Base-by-base conservation (phyloP, 2,888 invertebrate genomes). In the Ypsolopha sequella region DNA sequence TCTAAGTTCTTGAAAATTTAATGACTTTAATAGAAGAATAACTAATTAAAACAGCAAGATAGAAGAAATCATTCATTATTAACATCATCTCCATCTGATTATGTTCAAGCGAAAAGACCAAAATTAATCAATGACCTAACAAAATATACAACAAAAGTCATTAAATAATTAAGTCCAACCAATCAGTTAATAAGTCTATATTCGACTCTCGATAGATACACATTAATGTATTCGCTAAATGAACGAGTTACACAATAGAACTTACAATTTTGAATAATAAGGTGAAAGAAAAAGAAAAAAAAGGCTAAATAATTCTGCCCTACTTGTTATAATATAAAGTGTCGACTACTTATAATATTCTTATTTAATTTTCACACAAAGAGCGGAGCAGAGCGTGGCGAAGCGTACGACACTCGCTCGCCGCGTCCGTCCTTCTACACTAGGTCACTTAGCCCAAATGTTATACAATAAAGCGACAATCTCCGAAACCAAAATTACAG, bases 81-180 rank as follows among this genome's bases (percentile, higher is more conserved):
- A 84, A 81, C 80, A 84, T 80, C 76, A 76, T 80, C 73, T 80
- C 56, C 68, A 73, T 78, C 76, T 70, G 78, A 81, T 81, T 80
- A 81, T 72, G 72, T 73, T 76, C 65, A 74, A 86, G 80, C 79
- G 11, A 71, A 77, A 76, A 68, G 82, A 84, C 78, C 75, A 80
- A 81, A 85, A 86, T 85, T 85, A 86, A 85, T 82, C 80, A 86
- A 86, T 85, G 86, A 86, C 86, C 85, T 84, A 86, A 86, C 86
- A 86, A 86, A 85, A 86, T 86, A 86, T 86, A 86, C 86, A 86
- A 86, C 86, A 86, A 86, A 85, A 85, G 86, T 85, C 86, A 86
- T 86, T 77, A 81, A 84, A 84, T 84, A 85, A 86, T 85, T 76
- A 72, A 78, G 85, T 82, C 81, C 77, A 77, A 77, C 78, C 74